Percentiles rank a stretch among this genome's conserved stretches.
These are phyloP conservation scores for Cephus pygmeus DNA, from an alignment of 2,888 invertebrate genomes.

Conservation along the genomic window DNA sequence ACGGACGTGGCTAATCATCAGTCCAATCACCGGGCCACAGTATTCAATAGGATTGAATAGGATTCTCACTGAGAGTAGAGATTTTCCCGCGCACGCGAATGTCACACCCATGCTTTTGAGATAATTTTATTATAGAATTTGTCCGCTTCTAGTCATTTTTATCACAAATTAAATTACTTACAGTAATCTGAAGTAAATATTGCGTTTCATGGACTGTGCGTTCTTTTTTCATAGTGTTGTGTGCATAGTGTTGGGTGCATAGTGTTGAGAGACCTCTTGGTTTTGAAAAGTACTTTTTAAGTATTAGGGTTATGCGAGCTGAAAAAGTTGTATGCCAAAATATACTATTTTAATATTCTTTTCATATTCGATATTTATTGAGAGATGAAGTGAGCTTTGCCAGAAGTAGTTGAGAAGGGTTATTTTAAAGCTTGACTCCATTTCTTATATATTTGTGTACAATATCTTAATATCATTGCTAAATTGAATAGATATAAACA, in stretches of 20 bases:
- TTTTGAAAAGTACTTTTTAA: not conserved
- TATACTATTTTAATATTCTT: not conserved
- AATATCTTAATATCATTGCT: not conserved
- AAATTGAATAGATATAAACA: not conserved
- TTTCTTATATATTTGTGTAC: not conserved
- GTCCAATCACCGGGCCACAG: not conserved
- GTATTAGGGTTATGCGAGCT: not conserved
- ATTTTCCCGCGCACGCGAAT: not conserved
- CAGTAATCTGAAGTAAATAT: not conserved
- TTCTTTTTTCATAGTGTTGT: not conserved
- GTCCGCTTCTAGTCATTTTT: not conserved
- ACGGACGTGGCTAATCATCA: not conserved
- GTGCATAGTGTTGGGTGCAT: not conserved
- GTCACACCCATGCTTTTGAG: not conserved
- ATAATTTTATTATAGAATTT: not conserved
- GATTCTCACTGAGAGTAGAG: not conserved
- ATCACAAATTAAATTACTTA: not conserved
- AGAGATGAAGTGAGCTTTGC: not conserved
- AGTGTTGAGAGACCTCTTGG: not conserved
- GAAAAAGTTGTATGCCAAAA: not conserved
- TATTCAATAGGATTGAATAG: not conserved
- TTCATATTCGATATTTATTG: not conserved
- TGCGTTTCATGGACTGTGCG: not conserved
- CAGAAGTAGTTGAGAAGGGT: not conserved
- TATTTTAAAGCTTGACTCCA: not conserved